A percentile compares a stretch with the other conserved stretches of the same genome.
Conservation (phyloP, 1,140 invertebrate genomes). For the Ganaspis sp. region DNA sequence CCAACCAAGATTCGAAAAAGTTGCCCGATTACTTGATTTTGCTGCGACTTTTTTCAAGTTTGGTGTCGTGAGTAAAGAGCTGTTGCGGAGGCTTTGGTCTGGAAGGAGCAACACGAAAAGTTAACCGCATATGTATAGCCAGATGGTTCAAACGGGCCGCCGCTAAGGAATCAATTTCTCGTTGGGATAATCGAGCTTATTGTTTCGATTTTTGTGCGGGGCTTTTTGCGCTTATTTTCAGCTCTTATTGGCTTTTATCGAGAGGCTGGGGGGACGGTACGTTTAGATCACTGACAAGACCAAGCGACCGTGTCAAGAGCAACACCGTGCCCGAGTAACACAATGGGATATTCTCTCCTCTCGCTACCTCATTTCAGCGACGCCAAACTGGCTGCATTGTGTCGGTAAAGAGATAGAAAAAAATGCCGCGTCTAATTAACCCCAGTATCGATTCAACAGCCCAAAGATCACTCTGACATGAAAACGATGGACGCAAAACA, state of each 20-base stretch:
- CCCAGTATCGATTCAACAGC: conserved; percentile 1
- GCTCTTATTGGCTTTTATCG: conserved; percentile 16
- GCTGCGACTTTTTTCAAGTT: neutral
- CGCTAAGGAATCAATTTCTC: conserved; percentile 31
- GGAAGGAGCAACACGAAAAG: conserved; percentile 19
- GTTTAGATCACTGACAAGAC: conserved; percentile 21
- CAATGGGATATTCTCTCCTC: conserved; percentile 17
- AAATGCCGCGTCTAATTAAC: conserved; percentile 50
- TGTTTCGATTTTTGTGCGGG: conserved; percentile 16
- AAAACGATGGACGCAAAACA: neutral
- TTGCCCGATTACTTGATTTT: too few relatives aligned
- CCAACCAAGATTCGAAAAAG: too few relatives aligned
- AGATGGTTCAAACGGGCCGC: conserved; percentile 19
- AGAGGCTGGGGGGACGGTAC: neutral
- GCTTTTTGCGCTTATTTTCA: conserved; percentile 2
- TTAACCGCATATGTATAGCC: conserved; percentile 26
- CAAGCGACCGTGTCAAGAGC: conserved; percentile 18
- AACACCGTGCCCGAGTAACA: conserved; percentile 11
- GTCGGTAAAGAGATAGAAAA: conserved; percentile 35
- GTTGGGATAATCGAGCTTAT: conserved; percentile 27
- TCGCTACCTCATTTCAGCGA: conserved; percentile 17
- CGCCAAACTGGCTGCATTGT: conserved; percentile 24
- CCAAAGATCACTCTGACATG: neutral
- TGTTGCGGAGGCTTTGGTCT: neutral
- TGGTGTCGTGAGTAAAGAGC: neutral